Base-by-base conservation (phyloP, 2,888 invertebrate genomes). In the Copidosoma aretas region DNA sequence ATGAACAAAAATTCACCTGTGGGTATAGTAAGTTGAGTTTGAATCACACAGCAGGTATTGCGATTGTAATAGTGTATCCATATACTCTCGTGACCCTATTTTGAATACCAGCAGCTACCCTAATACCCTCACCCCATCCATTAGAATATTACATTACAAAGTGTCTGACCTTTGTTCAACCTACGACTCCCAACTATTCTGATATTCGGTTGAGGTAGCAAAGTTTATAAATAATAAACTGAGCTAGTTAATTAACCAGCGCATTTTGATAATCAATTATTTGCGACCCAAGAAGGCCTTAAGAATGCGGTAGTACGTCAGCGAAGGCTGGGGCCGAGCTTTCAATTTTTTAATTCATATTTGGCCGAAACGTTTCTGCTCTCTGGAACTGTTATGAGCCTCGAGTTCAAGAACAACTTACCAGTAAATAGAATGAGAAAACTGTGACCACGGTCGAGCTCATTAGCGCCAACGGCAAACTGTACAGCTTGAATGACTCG, bases 321-420 rank as follows among this genome's bases (percentile, higher is more conserved):
- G 21, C 21, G 8, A 25, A 32, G 32, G 32, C 43, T 46, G 43
- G 17, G 17, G 17, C 17, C 1, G 46, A 46, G 60, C 49, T 66
- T 61, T 49, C 41, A 61, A 67, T 61, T 59, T 60, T 46, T 46
- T 17, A 3, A 46, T 46, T 46, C 8, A 57, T 57, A 58, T 21
- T 43, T 12, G 62, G 25, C 66, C 19, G 58, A 19, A 60, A 12
- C 43, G 12, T 2, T 3, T 46, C 43, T 32, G 32, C 43, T 17
- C 15, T 46, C 43, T 46, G 43, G 43, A 17, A 46, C 63, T 63
- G 58, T 73, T 70, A 71, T 71, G 61, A 61, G 56, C 68, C 24
- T 52, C 46, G 62, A 59, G 41, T 39, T 41, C 32, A 32, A 61
- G 64, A 65, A 53, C 66, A 61, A 65, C 58, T 61, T 32, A 8